phyloP scores from a whole-genome alignment of 2,888 invertebrate species.

The Lasiommata megera region DNA sequence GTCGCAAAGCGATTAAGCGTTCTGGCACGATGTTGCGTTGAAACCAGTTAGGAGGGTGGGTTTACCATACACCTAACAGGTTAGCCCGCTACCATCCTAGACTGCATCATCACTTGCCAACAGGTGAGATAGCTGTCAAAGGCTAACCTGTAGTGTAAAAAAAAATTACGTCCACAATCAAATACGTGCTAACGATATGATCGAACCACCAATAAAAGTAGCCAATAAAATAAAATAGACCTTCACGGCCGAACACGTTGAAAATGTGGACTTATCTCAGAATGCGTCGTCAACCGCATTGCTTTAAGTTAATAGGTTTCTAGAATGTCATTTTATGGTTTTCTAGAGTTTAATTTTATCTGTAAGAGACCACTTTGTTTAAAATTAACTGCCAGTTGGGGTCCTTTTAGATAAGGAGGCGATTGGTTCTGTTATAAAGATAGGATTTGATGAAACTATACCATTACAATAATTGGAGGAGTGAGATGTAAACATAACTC shows the following conservation, averaged over 20 bases:
- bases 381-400: slow-evolving; percentile 6
- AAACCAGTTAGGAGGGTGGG: too few relatives aligned
- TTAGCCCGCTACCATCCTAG: too few relatives aligned
- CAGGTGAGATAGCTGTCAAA: too few relatives aligned
- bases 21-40: too few relatives aligned
- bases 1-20: too few relatives aligned
- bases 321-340: slow-evolving; percentile 20
- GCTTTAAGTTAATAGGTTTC: slow-evolving; percentile 9
- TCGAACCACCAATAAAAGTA: slow-evolving; percentile 7
- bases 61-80: too few relatives aligned
- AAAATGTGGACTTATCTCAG: not conserved
- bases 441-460: not conserved
- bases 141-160: too few relatives aligned
- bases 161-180: too few relatives aligned
- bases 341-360: slow-evolving; percentile 11
- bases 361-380: slow-evolving; percentile 9
- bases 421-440: not conserved
- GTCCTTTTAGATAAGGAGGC: slow-evolving; percentile 9
- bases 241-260: slow-evolving; percentile 1
- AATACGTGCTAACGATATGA: not conserved
- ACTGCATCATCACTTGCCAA: too few relatives aligned
- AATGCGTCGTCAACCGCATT: slow-evolving; percentile 10
- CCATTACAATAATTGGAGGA: not conserved
- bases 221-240: slow-evolving; percentile 10
- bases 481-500: not conserved